phyloP scores from a whole-genome alignment of 2,113 vertebrate genomes.

The Hypanus sabinus region DNA sequence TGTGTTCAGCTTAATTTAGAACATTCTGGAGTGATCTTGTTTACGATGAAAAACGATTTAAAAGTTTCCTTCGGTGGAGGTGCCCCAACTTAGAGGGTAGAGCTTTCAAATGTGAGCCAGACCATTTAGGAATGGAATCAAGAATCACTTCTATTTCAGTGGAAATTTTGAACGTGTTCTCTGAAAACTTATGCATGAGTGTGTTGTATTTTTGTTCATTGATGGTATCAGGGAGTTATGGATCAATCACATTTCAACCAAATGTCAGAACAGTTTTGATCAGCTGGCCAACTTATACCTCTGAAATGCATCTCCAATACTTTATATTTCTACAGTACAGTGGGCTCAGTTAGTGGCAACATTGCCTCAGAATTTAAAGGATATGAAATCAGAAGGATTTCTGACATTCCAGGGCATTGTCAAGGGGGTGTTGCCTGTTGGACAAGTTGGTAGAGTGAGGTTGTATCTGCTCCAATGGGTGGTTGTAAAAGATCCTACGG shows the following conservation, averaged over 20 bases:
- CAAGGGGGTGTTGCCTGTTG: too few species aligned
- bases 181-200: not conserved
- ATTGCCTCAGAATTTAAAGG: too few species aligned
- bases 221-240: not conserved
- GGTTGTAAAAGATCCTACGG: too few species aligned
- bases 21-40: not conserved
- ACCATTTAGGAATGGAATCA: not conserved
- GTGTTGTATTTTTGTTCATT: not conserved
- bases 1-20: not conserved
- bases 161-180: not conserved
- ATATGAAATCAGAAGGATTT: too few species aligned
- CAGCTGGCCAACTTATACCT: too few species aligned
- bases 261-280: not conserved
- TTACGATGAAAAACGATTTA: not conserved
- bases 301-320: too few species aligned
- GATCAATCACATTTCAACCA: not conserved
- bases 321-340: too few species aligned
- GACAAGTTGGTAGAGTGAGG: too few species aligned
- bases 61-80: not conserved
- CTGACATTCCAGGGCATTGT: too few species aligned
- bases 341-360: too few species aligned
- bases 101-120: not conserved
- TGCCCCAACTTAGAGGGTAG: not conserved
- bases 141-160: not conserved
- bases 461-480: too few species aligned